phyloP scores from a whole-genome alignment of 2,797 vertebrate genomes.

The Enteromius radiatus region DNA sequence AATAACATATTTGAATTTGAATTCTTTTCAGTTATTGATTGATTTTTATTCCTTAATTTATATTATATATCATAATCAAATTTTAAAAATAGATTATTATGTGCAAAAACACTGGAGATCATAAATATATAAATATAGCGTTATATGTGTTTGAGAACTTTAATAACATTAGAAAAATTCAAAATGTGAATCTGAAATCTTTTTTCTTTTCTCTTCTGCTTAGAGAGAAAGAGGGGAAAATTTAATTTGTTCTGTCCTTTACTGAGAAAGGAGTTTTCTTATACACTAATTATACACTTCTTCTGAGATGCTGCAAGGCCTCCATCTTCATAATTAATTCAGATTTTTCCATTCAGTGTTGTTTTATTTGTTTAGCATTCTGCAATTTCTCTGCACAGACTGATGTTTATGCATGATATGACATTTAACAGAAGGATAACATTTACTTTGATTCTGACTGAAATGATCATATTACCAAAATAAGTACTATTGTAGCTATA shows the following conservation, averaged over 20 bases:
- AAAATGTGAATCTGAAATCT: not conserved
- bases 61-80: not conserved
- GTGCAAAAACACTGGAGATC: not conserved
- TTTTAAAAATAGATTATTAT: not conserved
- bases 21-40: not conserved
- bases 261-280: slow-evolving; percentile 2
- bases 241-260: not conserved
- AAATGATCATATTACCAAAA: not conserved
- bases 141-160: slow-evolving; percentile 3
- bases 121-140: not conserved
- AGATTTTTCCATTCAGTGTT: slow-evolving; percentile 25
- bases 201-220: not conserved
- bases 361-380: slow-evolving; percentile 24
- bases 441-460: not conserved
- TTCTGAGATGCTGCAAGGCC: not conserved
- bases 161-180: not conserved
- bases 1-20: not conserved
- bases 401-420: slow-evolving; percentile 17
- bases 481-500: not conserved
- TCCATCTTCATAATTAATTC: slow-evolving; percentile 32
- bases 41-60: not conserved
- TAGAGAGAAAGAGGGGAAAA: not conserved
- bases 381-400: not conserved
- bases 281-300: slow-evolving; percentile 8
- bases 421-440: slow-evolving; percentile 1